phyloP scores from a whole-genome alignment of 2,113 vertebrate species.

The Vulpes lagopus region DNA sequence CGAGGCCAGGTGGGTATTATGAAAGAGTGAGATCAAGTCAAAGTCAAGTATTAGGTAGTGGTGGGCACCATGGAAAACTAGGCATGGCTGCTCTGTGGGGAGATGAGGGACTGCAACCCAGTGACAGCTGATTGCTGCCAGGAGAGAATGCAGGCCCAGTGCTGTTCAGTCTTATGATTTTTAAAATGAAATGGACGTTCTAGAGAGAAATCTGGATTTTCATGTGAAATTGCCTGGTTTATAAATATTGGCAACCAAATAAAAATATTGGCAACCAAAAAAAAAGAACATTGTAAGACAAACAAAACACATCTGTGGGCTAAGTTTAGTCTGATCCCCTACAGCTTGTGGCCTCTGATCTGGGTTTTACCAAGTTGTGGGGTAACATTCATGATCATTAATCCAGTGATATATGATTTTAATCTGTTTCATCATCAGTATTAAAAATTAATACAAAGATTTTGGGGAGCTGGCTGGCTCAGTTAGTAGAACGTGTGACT shows the following conservation, averaged over 20 bases:
- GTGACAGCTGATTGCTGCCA: background rate
- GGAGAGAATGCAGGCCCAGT: background rate
- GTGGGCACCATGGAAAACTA: background rate
- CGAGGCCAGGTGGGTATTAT: background rate
- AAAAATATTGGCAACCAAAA: background rate
- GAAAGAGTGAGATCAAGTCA: background rate
- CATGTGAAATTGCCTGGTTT: background rate
- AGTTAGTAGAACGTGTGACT: background rate
- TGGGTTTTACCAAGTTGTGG: background rate
- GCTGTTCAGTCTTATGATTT: background rate
- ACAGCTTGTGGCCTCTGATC: background rate
- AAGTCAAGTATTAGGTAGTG: background rate
- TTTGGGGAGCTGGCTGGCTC: background rate
- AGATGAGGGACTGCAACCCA: background rate
- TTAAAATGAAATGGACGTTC: background rate
- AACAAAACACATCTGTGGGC: background rate
- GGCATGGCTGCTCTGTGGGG: background rate
- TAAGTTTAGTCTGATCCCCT: background rate
- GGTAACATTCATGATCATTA: background rate
- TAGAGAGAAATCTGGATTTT: constrained; percentile 50
- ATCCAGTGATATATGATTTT: background rate
- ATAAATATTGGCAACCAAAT: constrained; percentile 32
- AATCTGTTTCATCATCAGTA: constrained; percentile 42
- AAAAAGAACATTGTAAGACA: background rate
- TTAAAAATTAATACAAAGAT: constrained; percentile 45